Conservation (phyloP, 2,113 vertebrate species). For the Aldabrachelys gigantea region DNA sequence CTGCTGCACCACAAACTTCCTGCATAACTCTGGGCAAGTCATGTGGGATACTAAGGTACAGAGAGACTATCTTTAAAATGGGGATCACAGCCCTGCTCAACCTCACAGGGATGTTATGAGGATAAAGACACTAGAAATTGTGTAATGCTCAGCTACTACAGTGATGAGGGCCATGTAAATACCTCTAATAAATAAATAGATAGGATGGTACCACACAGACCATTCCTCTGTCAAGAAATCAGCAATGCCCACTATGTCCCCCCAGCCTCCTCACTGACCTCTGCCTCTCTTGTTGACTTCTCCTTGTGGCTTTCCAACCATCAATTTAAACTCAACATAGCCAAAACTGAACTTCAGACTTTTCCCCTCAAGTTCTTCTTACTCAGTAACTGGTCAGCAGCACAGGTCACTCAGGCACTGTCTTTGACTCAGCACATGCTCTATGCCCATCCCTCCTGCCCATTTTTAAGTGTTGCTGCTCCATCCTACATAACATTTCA, state of each 20-base stretch:
- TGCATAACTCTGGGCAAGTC: not conserved
- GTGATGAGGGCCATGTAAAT: not conserved
- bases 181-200: not conserved
- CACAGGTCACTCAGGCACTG: not conserved
- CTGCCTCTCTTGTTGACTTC: not conserved
- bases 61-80: not conserved
- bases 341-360: not conserved
- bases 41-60: not conserved
- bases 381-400: not conserved
- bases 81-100: not conserved
- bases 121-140: not conserved
- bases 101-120: not conserved
- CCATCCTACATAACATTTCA: not conserved
- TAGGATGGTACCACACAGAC: not conserved
- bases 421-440: not conserved
- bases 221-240: not conserved
- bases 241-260: not conserved
- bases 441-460: no score
- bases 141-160: not conserved
- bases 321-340: not conserved
- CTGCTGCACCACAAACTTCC: not conserved
- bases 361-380: not conserved
- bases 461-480: not conserved
- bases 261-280: not conserved
- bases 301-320: not conserved